Base-by-base conservation (phyloP, 1,140 invertebrate species). In the Mya arenaria region DNA sequence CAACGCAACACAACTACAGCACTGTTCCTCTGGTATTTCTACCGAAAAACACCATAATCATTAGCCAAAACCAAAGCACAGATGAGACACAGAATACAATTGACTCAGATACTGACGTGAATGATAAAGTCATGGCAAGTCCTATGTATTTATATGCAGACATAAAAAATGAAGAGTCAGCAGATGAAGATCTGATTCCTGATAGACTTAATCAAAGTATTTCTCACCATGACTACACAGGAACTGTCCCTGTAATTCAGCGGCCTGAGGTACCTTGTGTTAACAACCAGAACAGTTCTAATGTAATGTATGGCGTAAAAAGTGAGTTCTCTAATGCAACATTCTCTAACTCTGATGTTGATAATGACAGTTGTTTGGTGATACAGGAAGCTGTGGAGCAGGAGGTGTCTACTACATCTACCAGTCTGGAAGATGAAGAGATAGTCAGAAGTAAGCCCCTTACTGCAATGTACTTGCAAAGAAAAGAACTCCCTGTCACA, bases 401-500 rank as follows among this genome's bases (percentile, higher is more conserved):
- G 44, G 77, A 80, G 28, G 68, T 80, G 23, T 55, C 41, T 17
- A 80, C 77, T 4, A 68, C 77, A n/a, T 52, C 55, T 28, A 80
- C 62, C 36, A 36, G 52, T n/a, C 41, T 66, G 15, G 77, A 80
- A 8, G 77, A 80, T 3, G 77, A 80, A 19, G 77, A 80, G 30
- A 80, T 80, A 58, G 77, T 80, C 19, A 44, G 77, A 32, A 80
- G 77, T 62, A 80, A 80, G 44, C 77, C 77, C n/a, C 52, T 80
- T 15, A 80, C 77, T 62, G 77, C 77, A 13, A 80, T 80, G 77
- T 80, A 80, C 25, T 39, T 80, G 1, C 77, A 80, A 25, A 39
- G 77, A 17, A 80, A 80, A 34, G 74, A 78, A 41, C 41, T 69
- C 28, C 41, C 56, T 28, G 68, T 80, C 17, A 65, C 23, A 19